Base-by-base conservation (phyloP, 2,113 vertebrate genomes). In the Catharus minimus region DNA sequence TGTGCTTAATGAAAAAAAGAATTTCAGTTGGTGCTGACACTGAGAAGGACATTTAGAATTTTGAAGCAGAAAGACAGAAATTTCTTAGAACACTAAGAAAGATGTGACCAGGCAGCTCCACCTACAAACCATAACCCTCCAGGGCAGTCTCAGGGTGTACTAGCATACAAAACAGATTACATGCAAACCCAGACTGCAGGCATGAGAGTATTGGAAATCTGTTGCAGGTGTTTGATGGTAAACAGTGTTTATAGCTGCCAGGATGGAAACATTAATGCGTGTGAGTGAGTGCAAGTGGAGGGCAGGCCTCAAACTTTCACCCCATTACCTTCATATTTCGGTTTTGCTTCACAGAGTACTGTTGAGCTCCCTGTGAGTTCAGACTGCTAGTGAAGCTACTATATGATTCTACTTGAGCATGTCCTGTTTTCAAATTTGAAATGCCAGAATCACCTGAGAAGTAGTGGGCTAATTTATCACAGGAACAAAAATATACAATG, bases 301-400 rank as follows among this genome's bases (percentile, higher is more conserved):
- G 93, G 92, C 95, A 96, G 86, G 84, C 86, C 89, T 95, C 89
- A 94, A 90, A 95, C 95, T 96, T 96, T 92, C 93, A 96, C 91
- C 95, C 93, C 75, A 60, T 92, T 93, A 93, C 88, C 91, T 87
- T 90, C 69, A 52, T 50, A 90, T 94, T 94, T 94, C 22, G 0
- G 87, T 95, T 96, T 95, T 95, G 74, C 74, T 94, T 92, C 89
- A 56, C 13, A 4, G 55, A 82, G 50, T 46, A 26, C 36, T 50
- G 49, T 50, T 50, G 49, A 47, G 43, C n/a, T 87, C 62, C 62
- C 82, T 66, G 62, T 85, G 78, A 82, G 82, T 87, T 75, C 81
- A 93, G 30, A 30, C 81, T 79, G 47, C 46, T 50, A 49, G 74
- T 66, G 66, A 65, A 82, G 50, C 62, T 68, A 33, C 41, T 79